A percentile compares a stretch with the other conserved stretches of the same genome.
Evolutionary conservation across 2,797 vertebrate genomes (phyloP).

Genomic region (Odontamblyopus rebecca): DNA sequence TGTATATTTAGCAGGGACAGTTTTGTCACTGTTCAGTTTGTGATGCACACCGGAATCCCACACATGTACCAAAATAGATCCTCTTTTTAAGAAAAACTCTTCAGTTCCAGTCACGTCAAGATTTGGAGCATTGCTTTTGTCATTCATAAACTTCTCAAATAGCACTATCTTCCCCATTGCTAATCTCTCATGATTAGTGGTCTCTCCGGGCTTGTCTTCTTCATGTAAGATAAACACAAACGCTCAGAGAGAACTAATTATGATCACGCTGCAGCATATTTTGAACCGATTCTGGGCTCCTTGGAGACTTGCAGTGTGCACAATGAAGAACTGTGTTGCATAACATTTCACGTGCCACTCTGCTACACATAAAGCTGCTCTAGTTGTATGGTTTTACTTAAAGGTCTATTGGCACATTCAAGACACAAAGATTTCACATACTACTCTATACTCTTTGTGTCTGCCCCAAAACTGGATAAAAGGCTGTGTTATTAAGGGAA

Average conservation of each 20-base stretch:
- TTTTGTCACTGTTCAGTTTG: constrained; percentile 32
- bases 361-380: constrained; percentile 22
- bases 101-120: constrained; percentile 10
- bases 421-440: neutral
- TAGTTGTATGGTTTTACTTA: constrained; percentile 1
- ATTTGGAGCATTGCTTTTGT: neutral
- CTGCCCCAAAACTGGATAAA: neutral
- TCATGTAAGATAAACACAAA: neutral
- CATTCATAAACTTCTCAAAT: neutral
- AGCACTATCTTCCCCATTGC: neutral
- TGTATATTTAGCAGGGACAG: constrained; percentile 37
- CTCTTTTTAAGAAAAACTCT: neutral
- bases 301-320: constrained; percentile 11
- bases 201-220: neutral
- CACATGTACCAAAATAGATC: constrained; percentile 38
- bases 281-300: constrained; percentile 13
- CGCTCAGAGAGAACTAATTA: neutral
- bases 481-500: no score
- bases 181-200: neutral
- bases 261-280: constrained; percentile 4
- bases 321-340: constrained; percentile 31
- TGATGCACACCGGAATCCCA: constrained; percentile 33
- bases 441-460: neutral
- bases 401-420: neutral
- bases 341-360: constrained; percentile 40